Percentiles rank a stretch among this genome's conserved stretches.
Conservation (phyloP, 1,140 invertebrate genomes). For the Callitettix versicolor region DNA sequence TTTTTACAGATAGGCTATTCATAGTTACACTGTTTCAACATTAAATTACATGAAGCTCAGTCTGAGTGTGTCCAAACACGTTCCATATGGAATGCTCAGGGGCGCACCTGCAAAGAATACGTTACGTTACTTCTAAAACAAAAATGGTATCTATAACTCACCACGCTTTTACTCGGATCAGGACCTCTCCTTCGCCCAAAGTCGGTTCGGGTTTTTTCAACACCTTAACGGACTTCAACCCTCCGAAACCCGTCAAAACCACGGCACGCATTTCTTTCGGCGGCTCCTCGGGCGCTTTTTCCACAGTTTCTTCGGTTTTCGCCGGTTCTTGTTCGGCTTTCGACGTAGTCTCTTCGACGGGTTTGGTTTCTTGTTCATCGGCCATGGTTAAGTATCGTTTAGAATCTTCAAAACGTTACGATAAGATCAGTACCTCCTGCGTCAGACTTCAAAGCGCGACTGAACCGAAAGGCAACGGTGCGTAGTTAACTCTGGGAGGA, state of each 20-base stretch:
- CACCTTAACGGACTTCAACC: conserved; percentile 71
- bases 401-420: no score
- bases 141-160: conserved; percentile 39
- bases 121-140: conserved; percentile 8
- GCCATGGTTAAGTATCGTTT: conserved; percentile 30
- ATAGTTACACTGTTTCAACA: no score
- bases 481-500: no score
- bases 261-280: conserved; percentile 73
- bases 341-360: conserved; percentile 25
- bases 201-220: conserved; percentile 66
- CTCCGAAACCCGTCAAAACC: conserved; percentile 71
- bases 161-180: conserved; percentile 77
- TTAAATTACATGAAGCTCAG: no score
- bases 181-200: conserved; percentile 62
- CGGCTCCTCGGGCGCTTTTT: conserved; percentile 45
- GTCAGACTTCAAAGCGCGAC: no score
- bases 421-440: no score
- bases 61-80: no score
- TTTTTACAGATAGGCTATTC: no score
- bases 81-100: conserved; percentile 13
- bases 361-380: conserved; percentile 37
- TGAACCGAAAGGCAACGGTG: no score
- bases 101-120: neutral
- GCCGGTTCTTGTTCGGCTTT: conserved; percentile 27
- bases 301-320: conserved; percentile 40